These are phyloP conservation scores for Naso thynnoides DNA, from an alignment of 2,797 vertebrate species.

Conservation along the genomic window DNA sequence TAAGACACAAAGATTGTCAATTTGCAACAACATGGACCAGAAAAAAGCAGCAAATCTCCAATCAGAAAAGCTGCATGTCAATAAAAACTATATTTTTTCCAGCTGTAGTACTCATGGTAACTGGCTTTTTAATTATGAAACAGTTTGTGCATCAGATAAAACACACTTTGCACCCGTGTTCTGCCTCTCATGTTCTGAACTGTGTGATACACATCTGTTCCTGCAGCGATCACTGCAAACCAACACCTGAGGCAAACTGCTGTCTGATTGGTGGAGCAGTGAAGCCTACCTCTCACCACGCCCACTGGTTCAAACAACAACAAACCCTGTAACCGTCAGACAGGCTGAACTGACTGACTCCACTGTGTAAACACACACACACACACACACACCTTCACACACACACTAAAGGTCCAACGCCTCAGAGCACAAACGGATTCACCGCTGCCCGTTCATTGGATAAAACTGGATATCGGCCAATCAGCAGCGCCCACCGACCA, in stretches of 20 bases:
- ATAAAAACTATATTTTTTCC: too few species aligned
- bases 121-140: neutral
- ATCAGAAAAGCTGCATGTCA: neutral
- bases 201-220: too few species aligned
- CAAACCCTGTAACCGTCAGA: constrained; percentile 50
- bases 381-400: constrained; percentile 22
- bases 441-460: constrained; percentile 6
- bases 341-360: constrained; percentile 30
- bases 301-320: constrained; percentile 70
- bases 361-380: constrained; percentile 56
- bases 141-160: neutral
- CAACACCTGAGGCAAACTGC: constrained; percentile 40
- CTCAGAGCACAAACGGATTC: neutral
- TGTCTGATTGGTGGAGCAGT: constrained; percentile 58
- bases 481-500: neutral
- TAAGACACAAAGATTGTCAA: neutral
- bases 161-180: neutral
- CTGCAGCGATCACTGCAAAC: neutral
- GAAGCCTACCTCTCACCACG: constrained; percentile 8
- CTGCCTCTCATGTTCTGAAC: too few species aligned
- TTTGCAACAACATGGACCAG: neutral
- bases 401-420: constrained; percentile 1
- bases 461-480: constrained; percentile 17
- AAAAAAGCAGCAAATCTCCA: too few species aligned
- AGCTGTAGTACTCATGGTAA: neutral